phyloP scores from a whole-genome alignment of 2,113 vertebrate genomes.

The Globicephala melas region DNA sequence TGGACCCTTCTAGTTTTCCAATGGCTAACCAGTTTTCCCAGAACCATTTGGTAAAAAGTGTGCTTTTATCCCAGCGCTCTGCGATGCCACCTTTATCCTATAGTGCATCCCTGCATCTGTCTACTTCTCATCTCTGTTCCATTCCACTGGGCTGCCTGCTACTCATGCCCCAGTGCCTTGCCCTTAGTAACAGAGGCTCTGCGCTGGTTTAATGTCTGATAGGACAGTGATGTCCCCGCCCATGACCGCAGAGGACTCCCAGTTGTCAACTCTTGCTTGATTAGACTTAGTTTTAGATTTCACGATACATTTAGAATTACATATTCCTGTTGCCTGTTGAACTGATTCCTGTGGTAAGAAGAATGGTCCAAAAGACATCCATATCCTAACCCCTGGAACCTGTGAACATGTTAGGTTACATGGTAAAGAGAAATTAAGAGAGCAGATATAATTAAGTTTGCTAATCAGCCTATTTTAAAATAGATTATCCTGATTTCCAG shows the following conservation, averaged over 20 bases:
- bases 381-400: neutral
- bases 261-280: neutral
- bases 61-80: neutral
- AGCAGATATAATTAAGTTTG: neutral
- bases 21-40: neutral
- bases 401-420: neutral
- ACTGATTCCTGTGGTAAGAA: neutral
- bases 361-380: too few species aligned
- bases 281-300: neutral
- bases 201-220: neutral
- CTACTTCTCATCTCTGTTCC: neutral
- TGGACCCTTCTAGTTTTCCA: neutral
- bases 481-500: neutral
- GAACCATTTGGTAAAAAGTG: neutral
- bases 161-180: rapidly evolving
- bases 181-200: too few species aligned
- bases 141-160: neutral
- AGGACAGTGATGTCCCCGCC: neutral
- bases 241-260: neutral
- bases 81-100: neutral
- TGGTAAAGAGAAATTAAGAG: neutral
- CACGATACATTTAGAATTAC: neutral
- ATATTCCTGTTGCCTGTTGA: neutral
- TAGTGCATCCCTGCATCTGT: neutral
- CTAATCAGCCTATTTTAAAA: neutral